Evolutionary conservation across 2,113 vertebrate genomes (phyloP), one percentile per base, ranked within the genome.

Genomic region (Puffinus mauretanicus): DNA sequence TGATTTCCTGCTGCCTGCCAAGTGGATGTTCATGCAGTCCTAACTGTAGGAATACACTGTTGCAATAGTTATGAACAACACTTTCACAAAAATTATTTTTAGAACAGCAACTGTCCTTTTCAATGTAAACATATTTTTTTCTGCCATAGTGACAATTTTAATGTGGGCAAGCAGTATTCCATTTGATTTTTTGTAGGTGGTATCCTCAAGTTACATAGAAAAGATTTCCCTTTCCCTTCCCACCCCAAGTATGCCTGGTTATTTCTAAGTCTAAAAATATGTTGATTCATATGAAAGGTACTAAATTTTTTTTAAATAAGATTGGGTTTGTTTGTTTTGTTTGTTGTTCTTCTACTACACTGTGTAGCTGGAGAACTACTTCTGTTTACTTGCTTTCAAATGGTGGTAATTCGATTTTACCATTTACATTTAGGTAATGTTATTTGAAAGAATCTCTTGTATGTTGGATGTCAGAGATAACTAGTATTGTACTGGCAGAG

Each of bases 181-280:
- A 3, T 34, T 90, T 87, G 58, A 54, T 88, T 94, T 95, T 91
- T 94, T 96, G 93, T 95, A 91, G 92, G 80, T 90, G 77, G 58
- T 92, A 71, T 92, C 82, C 54, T 84, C 34, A 92, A 91, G 82
- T 83, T 84, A 46, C 69, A 40, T 22, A 73, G 27, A 73, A 71
- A 88, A 90, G 34, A 57, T 82, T 93, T 93, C 40, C 79, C 55
- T 93, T 93, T 86, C 27, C 17, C 52, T 86, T 92, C 46, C 82
- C 42, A 77, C 65, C 82, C 20, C 36, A 92, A 92, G 29, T 69
- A 65, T 69, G 85, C 42, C 52, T 60, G 12, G 24, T 88, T 93
- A 64, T 73, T 87, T 94, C 25, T 77, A 57, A 62, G 58, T 69
- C 91, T 95, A 82, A 87, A 84, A 82, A 61, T 46, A 71, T 11